Percentiles rank a stretch among this genome's conserved stretches.
Evolutionary conservation across 1,140 invertebrate species (phyloP).

Genomic region (Drosophila sp.): DNA sequence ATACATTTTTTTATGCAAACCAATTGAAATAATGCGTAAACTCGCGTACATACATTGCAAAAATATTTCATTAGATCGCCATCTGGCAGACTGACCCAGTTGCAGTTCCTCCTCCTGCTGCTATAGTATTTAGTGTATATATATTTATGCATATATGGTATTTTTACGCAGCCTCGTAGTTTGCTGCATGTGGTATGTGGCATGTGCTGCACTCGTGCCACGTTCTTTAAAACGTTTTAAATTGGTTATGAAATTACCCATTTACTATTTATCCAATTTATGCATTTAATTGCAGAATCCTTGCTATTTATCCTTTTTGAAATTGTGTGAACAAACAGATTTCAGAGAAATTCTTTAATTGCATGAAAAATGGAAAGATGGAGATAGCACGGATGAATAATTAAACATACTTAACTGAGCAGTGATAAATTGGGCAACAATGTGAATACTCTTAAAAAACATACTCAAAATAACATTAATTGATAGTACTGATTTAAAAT

Average conservation of each 20-base stretch:
- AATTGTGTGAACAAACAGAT: too few species aligned
- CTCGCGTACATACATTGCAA: constrained; percentile 45
- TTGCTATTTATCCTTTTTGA: too few species aligned
- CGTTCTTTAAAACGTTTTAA: constrained; percentile 3
- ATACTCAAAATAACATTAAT: too few species aligned
- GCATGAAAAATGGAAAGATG: too few species aligned
- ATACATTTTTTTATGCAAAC: constrained; percentile 59
- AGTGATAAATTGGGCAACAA: too few species aligned
- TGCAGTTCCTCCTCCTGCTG: background rate
- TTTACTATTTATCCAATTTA: background rate
- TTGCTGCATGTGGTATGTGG: constrained; percentile 6
- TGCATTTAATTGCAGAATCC: too few species aligned
- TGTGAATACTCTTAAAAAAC: too few species aligned
- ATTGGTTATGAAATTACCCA: background rate
- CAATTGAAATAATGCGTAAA: constrained; percentile 71
- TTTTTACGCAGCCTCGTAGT: background rate
- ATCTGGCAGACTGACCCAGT: constrained; percentile 58
- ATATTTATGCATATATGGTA: constrained; percentile 13
- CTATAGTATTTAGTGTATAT: constrained; percentile 2
- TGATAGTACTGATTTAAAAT: too few species aligned
- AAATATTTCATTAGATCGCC: constrained; percentile 57
- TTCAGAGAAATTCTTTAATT: too few species aligned
- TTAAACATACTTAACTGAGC: too few species aligned
- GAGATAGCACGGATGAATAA: too few species aligned
- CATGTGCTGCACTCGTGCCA: constrained; percentile 5